Evolutionary conservation across 2,797 vertebrate genomes (phyloP).

Genomic region (Tenualosa ilisha): DNA sequence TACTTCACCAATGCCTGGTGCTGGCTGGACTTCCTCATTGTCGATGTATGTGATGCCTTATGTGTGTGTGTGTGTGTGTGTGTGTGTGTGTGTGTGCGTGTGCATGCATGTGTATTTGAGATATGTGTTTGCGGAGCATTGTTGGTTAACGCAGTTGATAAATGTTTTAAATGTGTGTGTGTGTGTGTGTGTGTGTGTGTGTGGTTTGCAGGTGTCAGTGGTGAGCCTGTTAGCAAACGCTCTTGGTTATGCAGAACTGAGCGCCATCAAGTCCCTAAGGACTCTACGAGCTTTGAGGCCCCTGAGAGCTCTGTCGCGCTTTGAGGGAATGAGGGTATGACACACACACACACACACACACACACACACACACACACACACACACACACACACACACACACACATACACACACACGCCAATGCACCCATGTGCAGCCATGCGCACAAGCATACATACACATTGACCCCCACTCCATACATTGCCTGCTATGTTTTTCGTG

Average conservation of each 20-base stretch:
- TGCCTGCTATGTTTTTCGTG: no score
- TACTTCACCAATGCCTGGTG: constrained; percentile 99
- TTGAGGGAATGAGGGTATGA: constrained; percentile 99
- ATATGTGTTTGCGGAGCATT: not conserved
- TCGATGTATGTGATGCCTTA: constrained; percentile 85
- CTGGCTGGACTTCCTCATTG: constrained; percentile 98
- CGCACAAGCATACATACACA: not conserved
- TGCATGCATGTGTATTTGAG: not conserved
- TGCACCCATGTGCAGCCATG: not conserved
- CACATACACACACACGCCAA: not conserved
- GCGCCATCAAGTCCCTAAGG: constrained; percentile 95
- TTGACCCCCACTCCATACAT: no score
- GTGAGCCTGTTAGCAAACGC: constrained; percentile 95
- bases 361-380: not conserved
- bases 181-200: not conserved
- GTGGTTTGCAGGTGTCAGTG: constrained; percentile 86
- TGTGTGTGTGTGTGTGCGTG: constrained; percentile 37
- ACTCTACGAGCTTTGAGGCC: constrained; percentile 94
- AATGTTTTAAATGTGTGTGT: not conserved
- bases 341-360: constrained; percentile 14
- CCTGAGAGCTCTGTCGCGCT: constrained; percentile 93
- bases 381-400: not conserved
- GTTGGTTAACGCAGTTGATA: not conserved
- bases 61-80: constrained; percentile 56
- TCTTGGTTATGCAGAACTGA: constrained; percentile 95